Percentiles rank a stretch among this genome's conserved stretches.
These are phyloP conservation scores for Mormyrops attenuatus DNA, from an alignment of 2,797 vertebrate species.

Conservation along the genomic window DNA sequence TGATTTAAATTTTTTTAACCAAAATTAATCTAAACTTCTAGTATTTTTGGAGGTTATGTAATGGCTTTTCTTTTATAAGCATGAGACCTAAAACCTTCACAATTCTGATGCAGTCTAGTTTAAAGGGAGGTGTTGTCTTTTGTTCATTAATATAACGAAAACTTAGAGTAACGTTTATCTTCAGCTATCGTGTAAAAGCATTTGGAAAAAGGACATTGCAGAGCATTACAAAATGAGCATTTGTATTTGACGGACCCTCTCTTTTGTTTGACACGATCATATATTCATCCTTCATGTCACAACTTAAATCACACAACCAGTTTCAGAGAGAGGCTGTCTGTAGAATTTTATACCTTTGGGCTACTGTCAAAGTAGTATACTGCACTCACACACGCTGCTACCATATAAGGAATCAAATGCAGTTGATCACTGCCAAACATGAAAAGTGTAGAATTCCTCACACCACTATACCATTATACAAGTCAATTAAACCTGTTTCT, in stretches of 20 bases:
- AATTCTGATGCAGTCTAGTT: neutral
- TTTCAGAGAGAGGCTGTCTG: constrained; percentile 24
- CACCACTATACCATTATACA: constrained; percentile 27
- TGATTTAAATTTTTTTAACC: neutral
- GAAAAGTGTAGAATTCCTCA: constrained; percentile 47
- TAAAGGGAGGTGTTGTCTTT: neutral
- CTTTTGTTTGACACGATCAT: constrained; percentile 23
- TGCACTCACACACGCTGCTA: constrained; percentile 60
- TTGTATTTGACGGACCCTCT: neutral
- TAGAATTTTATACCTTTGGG: constrained; percentile 57
- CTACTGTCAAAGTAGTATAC: constrained; percentile 65
- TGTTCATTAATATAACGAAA: neutral
- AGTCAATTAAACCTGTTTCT: constrained; percentile 26
- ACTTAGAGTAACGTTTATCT: neutral
- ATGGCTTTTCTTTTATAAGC: neutral
- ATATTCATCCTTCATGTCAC: constrained; percentile 28
- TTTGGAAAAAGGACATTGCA: neutral
- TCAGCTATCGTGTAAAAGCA: neutral
- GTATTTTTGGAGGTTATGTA: neutral
- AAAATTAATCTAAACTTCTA: neutral
- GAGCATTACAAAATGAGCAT: neutral
- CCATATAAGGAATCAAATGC: constrained; percentile 71
- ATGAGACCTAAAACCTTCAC: neutral
- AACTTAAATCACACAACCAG: constrained; percentile 34
- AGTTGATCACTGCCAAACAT: constrained; percentile 47